Evolutionary conservation across 2,113 vertebrate species (phyloP), one percentile per base, ranked within the genome.

Genomic region (Serinus canaria): DNA sequence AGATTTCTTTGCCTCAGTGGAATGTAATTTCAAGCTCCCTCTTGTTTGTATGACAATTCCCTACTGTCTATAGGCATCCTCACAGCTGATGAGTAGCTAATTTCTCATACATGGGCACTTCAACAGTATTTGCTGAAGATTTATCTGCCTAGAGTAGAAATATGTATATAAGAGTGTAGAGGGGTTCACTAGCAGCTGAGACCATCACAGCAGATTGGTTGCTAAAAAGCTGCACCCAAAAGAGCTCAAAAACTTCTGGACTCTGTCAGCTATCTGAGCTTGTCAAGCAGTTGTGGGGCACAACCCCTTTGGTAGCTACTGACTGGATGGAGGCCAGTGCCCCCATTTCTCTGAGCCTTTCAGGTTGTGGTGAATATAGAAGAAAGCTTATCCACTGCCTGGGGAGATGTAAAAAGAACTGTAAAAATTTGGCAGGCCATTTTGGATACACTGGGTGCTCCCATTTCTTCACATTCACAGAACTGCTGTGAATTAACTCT

Each of bases 41-140:
- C 28, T 63, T 1, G 0, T 44, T 31, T 62, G 6, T 41, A 46
- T 69, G 3, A 0, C 16, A 35, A 43, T 14, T 72, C 31, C 25
- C 15, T 6, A 1, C 8, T 64, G 24, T 67, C 50, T 52, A 2
- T 46, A 50, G 64, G 33, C 27, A 77, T 47, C 64, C 47, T 47
- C 8, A 16, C 24, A 83, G n/a, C 35, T 39, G 15, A 28, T 60
- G 55, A 83, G 24, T 39, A 72, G 30, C 73, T 89, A 6, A 46
- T 84, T 87, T 81, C 24, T 89, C 35, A 6, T 47, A 5, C 6
- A 15, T 19, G 31, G 27, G 8, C 24, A 23, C 28, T 72, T 60
- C 2, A 82, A 11, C 33, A 49, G 6, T 52, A 43, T 53, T 89
- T 82, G 49, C 31, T 78, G 16, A 78, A 47, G 11, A 19, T 10